Evolutionary conservation across 2,797 vertebrate genomes (phyloP).

Genomic region (Danio choprae): DNA sequence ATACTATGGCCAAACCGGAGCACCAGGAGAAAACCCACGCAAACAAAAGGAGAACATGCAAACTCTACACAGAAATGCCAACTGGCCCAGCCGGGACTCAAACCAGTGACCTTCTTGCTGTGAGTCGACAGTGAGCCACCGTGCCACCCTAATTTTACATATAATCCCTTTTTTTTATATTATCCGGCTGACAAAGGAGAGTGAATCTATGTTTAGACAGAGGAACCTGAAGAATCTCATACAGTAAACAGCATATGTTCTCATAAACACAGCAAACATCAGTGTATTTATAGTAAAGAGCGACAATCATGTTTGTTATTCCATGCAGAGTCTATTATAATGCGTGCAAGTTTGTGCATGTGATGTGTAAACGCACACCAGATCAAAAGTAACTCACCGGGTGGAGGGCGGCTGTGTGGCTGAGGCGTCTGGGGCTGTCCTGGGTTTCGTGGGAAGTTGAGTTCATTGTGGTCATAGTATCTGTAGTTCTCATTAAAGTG

Average conservation of each 20-base stretch:
- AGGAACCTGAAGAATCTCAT: neutral
- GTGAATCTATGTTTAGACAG: neutral
- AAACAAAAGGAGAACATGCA: too few species aligned
- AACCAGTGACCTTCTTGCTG: too few species aligned
- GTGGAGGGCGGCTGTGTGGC: conserved; percentile 85
- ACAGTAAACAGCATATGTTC: neutral
- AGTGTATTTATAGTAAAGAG: conserved; percentile 21
- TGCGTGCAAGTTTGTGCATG: neutral
- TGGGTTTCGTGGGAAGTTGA: conserved; percentile 86
- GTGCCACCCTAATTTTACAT: too few species aligned
- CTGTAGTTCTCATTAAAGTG: conserved; percentile 90
- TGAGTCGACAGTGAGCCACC: too few species aligned
- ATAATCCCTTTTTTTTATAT: too few species aligned
- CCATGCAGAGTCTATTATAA: neutral
- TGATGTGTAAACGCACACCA: neutral
- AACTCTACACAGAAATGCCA: too few species aligned
- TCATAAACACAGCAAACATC: neutral
- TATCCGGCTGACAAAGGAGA: neutral
- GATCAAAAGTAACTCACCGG: conserved; percentile 78
- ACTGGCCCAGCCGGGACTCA: too few species aligned
- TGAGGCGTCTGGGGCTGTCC: conserved; percentile 79
- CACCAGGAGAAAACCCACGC: too few species aligned
- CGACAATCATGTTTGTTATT: neutral
- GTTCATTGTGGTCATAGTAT: conserved; percentile 89
- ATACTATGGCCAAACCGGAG: too few species aligned